Evolutionary conservation across 2,797 vertebrate species (phyloP).

Genomic region (Oryzias sinensis): DNA sequence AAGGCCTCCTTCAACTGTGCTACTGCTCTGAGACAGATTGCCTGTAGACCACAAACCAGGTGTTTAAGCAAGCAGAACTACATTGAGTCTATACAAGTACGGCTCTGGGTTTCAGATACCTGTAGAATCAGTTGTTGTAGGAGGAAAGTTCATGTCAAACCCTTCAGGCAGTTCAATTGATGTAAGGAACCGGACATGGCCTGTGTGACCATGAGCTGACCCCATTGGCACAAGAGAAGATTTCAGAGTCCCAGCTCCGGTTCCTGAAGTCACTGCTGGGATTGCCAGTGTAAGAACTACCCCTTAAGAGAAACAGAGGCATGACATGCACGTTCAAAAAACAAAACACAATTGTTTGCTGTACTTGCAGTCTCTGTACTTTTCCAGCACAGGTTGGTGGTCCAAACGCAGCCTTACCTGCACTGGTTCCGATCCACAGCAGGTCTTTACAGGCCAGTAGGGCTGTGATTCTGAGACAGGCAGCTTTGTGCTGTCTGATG

Average conservation of each 20-base stretch:
- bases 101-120: slow-evolving; percentile 59
- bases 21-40: slow-evolving; percentile 68
- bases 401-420: slow-evolving; percentile 54
- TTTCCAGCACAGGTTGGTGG: no score
- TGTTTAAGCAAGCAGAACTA: neutral
- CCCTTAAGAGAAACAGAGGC: slow-evolving; percentile 57
- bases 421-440: slow-evolving; percentile 97
- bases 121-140: slow-evolving; percentile 63
- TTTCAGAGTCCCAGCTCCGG: slow-evolving; percentile 73
- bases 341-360: neutral
- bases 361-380: neutral
- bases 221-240: slow-evolving; percentile 83
- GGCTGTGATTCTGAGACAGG: slow-evolving; percentile 95
- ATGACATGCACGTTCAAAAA: neutral
- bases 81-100: neutral
- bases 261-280: slow-evolving; percentile 79
- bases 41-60: slow-evolving; percentile 43
- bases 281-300: slow-evolving; percentile 89
- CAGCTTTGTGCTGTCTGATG: slow-evolving; percentile 97
- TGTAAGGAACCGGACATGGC: slow-evolving; percentile 96
- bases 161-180: slow-evolving; percentile 92
- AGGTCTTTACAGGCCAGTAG: slow-evolving; percentile 92
- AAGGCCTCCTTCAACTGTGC: slow-evolving; percentile 69
- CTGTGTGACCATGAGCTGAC: slow-evolving; percentile 93
- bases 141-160: slow-evolving; percentile 84